A percentile compares a stretch with the other conserved stretches of the same genome.
Conservation (phyloP, 2,113 vertebrate species). For the Myanophis thanlyinensis region DNA sequence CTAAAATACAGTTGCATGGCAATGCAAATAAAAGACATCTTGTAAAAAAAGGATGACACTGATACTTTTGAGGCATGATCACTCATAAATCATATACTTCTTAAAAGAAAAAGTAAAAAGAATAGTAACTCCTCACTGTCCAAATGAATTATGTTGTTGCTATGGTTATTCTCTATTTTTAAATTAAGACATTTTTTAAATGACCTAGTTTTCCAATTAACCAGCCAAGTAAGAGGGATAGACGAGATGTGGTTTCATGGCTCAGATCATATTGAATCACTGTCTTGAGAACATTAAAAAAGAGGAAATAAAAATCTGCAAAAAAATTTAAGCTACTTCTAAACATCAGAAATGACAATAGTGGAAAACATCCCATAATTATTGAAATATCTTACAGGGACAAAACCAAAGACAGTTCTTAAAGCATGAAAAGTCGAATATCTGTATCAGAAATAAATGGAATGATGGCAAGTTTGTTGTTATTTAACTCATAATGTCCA, state of each 20-base stretch:
- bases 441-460: not conserved
- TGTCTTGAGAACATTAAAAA: slow-evolving; percentile 17
- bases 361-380: slow-evolving; percentile 24
- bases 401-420: not conserved
- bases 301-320: not conserved
- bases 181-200: slow-evolving; percentile 29
- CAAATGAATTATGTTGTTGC: slow-evolving; percentile 25
- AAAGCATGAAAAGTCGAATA: not conserved
- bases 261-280: slow-evolving; percentile 26
- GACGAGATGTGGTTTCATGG: slow-evolving; percentile 23
- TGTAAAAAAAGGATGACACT: not conserved
- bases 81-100: not conserved
- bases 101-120: slow-evolving; percentile 3
- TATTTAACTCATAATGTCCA: not conserved
- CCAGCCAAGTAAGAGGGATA: slow-evolving; percentile 28
- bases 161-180: slow-evolving; percentile 29
- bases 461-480: not conserved
- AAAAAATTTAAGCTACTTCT: slow-evolving; percentile 12
- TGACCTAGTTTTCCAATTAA: slow-evolving; percentile 40
- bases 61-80: not conserved
- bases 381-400: not conserved
- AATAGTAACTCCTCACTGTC: not conserved
- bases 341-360: slow-evolving; percentile 1
- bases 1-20: not conserved
- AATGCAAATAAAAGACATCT: not conserved